Evolutionary conservation across 2,888 invertebrate species (phyloP).

Genomic region (Elmis aenea): DNA sequence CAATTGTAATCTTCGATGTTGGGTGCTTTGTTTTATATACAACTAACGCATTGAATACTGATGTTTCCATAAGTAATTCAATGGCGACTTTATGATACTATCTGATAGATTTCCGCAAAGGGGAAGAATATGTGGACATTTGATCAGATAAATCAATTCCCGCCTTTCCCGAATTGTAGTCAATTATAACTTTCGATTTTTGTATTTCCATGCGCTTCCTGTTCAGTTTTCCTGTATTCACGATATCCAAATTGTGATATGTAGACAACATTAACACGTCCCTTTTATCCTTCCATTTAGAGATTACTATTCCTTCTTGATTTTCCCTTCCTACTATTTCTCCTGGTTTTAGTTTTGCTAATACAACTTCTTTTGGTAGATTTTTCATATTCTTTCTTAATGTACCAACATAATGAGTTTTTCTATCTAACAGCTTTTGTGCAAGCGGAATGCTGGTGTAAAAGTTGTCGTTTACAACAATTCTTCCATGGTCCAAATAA

Average conservation of each 20-base stretch:
- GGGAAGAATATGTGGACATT: conserved; percentile 9
- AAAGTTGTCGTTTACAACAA: conserved; percentile 25
- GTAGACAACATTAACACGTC: conserved; percentile 1
- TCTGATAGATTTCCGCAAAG: conserved; percentile 11
- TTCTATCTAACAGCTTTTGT: conserved; percentile 20
- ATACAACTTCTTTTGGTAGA: conserved; percentile 1
- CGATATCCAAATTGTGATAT: conserved; percentile 2
- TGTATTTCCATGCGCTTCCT: conserved; percentile 2
- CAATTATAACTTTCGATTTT: conserved; percentile 1
- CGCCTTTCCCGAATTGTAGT: conserved; percentile 4
- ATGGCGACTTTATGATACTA: conserved; percentile 17
- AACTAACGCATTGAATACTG: conserved; percentile 6
- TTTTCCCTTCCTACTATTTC: conserved; percentile 4
- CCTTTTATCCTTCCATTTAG: conserved; percentile 4
- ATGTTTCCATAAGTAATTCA: conserved; percentile 6
- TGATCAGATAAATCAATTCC: conserved; percentile 15
- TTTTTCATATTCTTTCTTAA: conserved; percentile 11
- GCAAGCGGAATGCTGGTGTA: conserved; percentile 27
- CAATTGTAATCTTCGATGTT: too few relatives aligned
- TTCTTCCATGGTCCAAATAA: conserved; percentile 12
- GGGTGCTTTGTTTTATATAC: conserved; percentile 7
- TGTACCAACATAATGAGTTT: conserved; percentile 31
- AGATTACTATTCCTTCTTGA: conserved; percentile 1
- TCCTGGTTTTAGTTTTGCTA: neutral
- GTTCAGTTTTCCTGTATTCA: conserved; percentile 1